Conservation (phyloP, 2,888 invertebrate species). For the Nomada ruficornis region DNA sequence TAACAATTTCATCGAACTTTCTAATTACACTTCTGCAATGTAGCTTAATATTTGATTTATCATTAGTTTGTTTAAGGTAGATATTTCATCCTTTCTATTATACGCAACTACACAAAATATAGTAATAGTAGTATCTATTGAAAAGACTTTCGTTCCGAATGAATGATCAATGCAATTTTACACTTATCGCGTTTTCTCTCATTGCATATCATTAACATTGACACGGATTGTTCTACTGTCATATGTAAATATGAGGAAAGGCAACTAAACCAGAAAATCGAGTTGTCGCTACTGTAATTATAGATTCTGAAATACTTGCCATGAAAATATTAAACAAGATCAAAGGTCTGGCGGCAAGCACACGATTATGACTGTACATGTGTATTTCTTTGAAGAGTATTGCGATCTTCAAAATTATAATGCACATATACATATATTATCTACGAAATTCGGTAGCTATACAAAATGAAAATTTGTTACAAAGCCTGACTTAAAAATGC, state of each 20-base stretch:
- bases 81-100: not conserved
- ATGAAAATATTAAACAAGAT: not conserved
- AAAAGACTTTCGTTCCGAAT: conserved; percentile 23
- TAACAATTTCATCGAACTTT: not conserved
- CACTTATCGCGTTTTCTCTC: conserved; percentile 6
- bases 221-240: conserved; percentile 32
- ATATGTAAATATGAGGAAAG: conserved; percentile 21
- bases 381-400: not conserved
- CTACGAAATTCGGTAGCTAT: not conserved
- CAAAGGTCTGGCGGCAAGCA: not conserved
- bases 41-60: not conserved
- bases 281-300: conserved; percentile 34
- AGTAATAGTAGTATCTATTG: too few relatives aligned
- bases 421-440: not conserved
- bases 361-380: not conserved
- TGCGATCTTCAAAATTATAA: not conserved
- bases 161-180: conserved; percentile 26
- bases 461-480: not conserved
- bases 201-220: conserved; percentile 48
- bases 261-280: conserved; percentile 51
- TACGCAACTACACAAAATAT: not conserved
- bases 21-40: not conserved
- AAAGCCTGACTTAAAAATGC: too few relatives aligned
- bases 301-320: not conserved
- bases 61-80: not conserved